A percentile compares a stretch with the other conserved stretches of the same genome.
These are phyloP conservation scores for Amphipoea lucens DNA, from an alignment of 2,888 invertebrate genomes.

Conservation along the genomic window DNA sequence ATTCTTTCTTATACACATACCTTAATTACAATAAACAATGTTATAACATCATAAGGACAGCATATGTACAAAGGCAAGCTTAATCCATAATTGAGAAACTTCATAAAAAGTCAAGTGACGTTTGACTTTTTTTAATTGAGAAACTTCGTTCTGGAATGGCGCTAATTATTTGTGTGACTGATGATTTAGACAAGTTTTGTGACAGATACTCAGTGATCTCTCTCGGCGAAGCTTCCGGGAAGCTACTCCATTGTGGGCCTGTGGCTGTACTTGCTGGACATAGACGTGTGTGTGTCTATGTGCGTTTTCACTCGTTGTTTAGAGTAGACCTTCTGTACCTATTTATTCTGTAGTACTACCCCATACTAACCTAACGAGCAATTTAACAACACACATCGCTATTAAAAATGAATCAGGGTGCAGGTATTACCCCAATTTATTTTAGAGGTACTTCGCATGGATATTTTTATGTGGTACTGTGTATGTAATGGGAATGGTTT, in stretches of 20 bases:
- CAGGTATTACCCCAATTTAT: conserved; percentile 57
- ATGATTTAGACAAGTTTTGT: neutral
- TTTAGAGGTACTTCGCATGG: conserved; percentile 33
- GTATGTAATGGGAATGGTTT: neutral
- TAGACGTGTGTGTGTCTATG: accelerated
- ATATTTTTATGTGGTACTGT: conserved; percentile 5
- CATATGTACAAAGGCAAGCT: too few relatives aligned
- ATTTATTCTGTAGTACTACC: neutral
- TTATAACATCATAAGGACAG: neutral
- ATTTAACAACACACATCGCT: conserved; percentile 55
- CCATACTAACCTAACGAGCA: conserved; percentile 42
- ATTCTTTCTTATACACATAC: neutral
- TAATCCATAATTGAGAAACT: neutral
- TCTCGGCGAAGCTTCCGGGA: neutral
- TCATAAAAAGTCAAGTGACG: too few relatives aligned
- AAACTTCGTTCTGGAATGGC: neutral
- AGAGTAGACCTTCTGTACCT: neutral
- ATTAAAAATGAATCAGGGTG: conserved; percentile 64
- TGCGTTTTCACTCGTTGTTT: neutral
- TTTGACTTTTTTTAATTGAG: neutral
- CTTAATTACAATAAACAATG: neutral
- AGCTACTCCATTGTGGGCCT: neutral
- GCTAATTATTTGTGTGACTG: neutral
- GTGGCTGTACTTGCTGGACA: neutral
- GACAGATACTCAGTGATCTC: neutral